Evolutionary conservation across 1,140 invertebrate species (phyloP), one percentile per base, ranked within the genome.

Genomic region (Eriosoma lanigerum): DNA sequence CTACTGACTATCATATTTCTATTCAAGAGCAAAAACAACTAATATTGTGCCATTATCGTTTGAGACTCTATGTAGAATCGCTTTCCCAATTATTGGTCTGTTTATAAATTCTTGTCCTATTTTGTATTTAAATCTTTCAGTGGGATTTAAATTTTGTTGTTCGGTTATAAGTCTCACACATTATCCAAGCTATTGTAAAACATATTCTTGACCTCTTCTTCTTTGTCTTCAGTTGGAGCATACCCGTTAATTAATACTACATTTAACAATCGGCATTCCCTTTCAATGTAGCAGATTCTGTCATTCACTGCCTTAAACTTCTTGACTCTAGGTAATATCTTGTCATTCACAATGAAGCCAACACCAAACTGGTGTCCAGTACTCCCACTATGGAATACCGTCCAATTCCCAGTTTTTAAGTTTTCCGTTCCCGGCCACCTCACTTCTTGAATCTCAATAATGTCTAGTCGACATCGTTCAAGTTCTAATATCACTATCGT

Each of bases 31-130:
- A 38, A 52, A 52, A 52, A 19, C 19, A 19, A 52, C 17, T 52
- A 83, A 68, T 58, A 80, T 68, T 50, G 78, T 58, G 19, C 81
- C 83, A 82, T 83, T 83, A n/a, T 82, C 80, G 66, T 82, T 83
- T 17, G 70, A 76, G 3, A 17, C 17, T 54, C 70, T 32, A 82
- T 86, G 82, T 82, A 82, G 72, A 83, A 3, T 87, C 85, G 70
- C 15, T 19, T 86, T 81, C 82, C 85, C 19, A 83, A 86, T 82
- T 60, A 66, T 82, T 38, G 46, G 26, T 73, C 50, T 81, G n/a
- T 52, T 78, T 26, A 76, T 54, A 17, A 56, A 4, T 64, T 83
- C 81, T 64, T 50, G 72, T 15, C 80, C 80, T 72, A 81, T 9
- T 75, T 38, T 38, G 32, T 60, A 80, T 52, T 52, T 19, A 52